Percentiles rank a stretch among this genome's conserved stretches.
Conservation (phyloP, 2,888 invertebrate species). For the Callosobruchus maculatus region DNA sequence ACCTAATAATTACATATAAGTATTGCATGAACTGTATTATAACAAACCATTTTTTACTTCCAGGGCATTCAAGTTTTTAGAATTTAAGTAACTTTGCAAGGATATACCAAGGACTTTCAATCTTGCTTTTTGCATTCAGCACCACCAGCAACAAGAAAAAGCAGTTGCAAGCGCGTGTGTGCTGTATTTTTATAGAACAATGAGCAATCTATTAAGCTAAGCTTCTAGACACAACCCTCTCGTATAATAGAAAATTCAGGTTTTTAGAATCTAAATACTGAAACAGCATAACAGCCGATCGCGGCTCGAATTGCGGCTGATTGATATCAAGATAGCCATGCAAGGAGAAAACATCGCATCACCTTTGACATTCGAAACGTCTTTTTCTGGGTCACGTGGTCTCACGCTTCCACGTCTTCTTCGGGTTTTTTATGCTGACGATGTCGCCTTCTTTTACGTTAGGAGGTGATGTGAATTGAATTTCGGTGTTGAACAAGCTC, state of each 20-base stretch:
- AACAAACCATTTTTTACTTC: too few species aligned
- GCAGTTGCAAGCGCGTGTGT: too few species aligned
- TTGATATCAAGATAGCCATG: constrained; percentile 23
- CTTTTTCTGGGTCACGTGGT: constrained; percentile 21
- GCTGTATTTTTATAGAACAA: background rate
- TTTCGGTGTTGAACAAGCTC: background rate
- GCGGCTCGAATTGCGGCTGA: constrained; percentile 5
- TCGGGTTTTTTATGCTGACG: background rate
- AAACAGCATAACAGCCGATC: background rate
- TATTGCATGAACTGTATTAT: too few species aligned
- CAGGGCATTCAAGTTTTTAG: too few species aligned
- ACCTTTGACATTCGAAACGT: constrained; percentile 24
- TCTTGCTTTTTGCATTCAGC: too few species aligned
- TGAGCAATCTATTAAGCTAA: background rate
- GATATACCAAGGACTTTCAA: too few species aligned
- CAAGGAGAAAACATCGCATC: constrained; percentile 28
- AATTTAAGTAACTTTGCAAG: too few species aligned
- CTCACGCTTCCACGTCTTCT: constrained; percentile 12
- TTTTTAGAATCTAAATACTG: background rate
- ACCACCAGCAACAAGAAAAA: too few species aligned
- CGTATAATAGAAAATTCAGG: background rate
- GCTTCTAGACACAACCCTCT: background rate
- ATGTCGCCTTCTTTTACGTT: background rate
- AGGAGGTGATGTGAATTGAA: background rate
- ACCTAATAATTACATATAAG: too few species aligned